These are phyloP conservation scores for Caranx ignobilis DNA, from an alignment of 2,113 vertebrate genomes.

Conservation along the genomic window DNA sequence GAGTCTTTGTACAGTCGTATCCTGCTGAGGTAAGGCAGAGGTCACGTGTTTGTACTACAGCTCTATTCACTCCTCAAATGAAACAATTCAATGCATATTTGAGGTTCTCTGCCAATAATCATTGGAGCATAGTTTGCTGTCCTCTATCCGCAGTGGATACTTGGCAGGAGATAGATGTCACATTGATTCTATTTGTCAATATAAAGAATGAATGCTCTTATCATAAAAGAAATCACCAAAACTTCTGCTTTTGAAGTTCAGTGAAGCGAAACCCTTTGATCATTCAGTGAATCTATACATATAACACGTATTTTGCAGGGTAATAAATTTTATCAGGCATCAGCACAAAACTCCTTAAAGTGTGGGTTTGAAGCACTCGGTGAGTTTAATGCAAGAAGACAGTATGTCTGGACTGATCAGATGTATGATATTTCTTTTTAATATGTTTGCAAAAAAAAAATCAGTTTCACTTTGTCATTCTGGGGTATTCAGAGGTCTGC, in stretches of 20 bases:
- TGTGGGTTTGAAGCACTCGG: not conserved
- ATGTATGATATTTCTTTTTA: not conserved
- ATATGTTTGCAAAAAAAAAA: too few species aligned
- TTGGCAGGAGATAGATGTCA: slow-evolving; percentile 25
- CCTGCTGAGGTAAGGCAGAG: slow-evolving; percentile 67
- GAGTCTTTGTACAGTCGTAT: slow-evolving; percentile 75
- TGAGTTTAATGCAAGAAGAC: slow-evolving; percentile 6
- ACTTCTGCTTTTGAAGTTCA: not conserved
- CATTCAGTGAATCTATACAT: not conserved
- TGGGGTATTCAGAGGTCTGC: too few species aligned
- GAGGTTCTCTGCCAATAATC: slow-evolving; percentile 1
- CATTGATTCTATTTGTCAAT: slow-evolving; percentile 43
- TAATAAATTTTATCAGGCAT: not conserved
- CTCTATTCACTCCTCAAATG: not conserved
- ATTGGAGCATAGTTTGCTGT: too few species aligned
- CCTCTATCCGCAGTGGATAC: not conserved
- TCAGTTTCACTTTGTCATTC: too few species aligned
- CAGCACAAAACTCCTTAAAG: not conserved
- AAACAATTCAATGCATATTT: slow-evolving; percentile 20
- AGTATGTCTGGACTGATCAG: slow-evolving; percentile 6
- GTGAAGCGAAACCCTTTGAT: not conserved
- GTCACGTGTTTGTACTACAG: not conserved
- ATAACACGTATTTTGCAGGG: not conserved
- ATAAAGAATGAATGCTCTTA: slow-evolving; percentile 7
- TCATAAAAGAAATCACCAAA: not conserved